Evolutionary conservation across 2,888 invertebrate genomes (phyloP).

Genomic region (Archaeoteleia sp.): DNA sequence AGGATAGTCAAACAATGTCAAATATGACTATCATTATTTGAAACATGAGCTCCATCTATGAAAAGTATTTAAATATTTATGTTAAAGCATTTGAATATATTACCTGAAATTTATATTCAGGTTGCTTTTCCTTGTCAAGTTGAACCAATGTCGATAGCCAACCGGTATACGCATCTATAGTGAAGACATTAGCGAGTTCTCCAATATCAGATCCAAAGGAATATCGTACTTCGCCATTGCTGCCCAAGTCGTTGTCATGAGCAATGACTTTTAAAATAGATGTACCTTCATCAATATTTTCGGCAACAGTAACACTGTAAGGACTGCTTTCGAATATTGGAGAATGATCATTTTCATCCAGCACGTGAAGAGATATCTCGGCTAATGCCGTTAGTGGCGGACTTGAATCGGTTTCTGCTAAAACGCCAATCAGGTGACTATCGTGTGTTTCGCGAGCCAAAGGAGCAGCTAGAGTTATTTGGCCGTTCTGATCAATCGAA

Average conservation of each 20-base stretch:
- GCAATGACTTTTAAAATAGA: slow-evolving; percentile 85
- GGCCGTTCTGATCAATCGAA: slow-evolving; percentile 83
- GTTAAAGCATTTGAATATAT: neutral
- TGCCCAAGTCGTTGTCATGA: slow-evolving; percentile 84
- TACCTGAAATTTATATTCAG: slow-evolving; percentile 84
- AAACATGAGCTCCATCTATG: too few species aligned
- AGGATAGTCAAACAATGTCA: too few species aligned
- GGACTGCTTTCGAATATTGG: slow-evolving; percentile 90
- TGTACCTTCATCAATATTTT: slow-evolving; percentile 87
- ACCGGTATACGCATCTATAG: slow-evolving; percentile 90
- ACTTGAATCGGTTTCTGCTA: slow-evolving; percentile 83
- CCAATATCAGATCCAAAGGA: slow-evolving; percentile 82
- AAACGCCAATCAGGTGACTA: slow-evolving; percentile 82
- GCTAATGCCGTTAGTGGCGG: slow-evolving; percentile 83
- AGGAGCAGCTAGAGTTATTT: slow-evolving; percentile 83
- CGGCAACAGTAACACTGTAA: slow-evolving; percentile 86
- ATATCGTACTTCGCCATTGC: slow-evolving; percentile 90
- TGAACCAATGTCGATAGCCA: slow-evolving; percentile 87
- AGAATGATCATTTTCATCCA: slow-evolving; percentile 93
- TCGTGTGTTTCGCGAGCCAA: slow-evolving; percentile 85
- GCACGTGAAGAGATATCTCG: slow-evolving; percentile 85
- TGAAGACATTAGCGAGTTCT: slow-evolving; percentile 83
- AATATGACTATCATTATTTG: too few species aligned
- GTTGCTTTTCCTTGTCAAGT: slow-evolving; percentile 86
- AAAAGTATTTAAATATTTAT: neutral